Evolutionary conservation across 2,113 vertebrate genomes (phyloP).

Genomic region (Trachemys scripta): DNA sequence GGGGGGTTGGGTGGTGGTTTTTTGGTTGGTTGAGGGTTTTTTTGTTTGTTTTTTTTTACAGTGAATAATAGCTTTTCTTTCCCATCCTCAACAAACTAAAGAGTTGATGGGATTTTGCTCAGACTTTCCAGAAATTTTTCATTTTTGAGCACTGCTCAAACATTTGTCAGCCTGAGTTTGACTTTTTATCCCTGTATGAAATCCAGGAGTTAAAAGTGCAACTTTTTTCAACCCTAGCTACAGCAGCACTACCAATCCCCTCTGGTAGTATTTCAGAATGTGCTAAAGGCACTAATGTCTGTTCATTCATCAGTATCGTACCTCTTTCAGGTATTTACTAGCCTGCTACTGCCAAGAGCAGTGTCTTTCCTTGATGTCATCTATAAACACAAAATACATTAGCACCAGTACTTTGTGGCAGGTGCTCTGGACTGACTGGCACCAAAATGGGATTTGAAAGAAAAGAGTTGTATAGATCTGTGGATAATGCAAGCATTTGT

Average conservation of each 20-base stretch:
- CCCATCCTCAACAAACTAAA: neutral
- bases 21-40: neutral
- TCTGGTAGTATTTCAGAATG: neutral
- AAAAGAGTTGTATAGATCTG: neutral
- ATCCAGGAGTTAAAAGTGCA: neutral
- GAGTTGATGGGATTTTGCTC: neutral
- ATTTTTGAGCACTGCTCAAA: neutral
- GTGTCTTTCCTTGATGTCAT: neutral
- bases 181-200: neutral
- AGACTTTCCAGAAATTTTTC: neutral
- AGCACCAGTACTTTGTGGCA: neutral
- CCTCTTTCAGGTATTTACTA: neutral
- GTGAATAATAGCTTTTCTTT: neutral
- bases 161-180: neutral
- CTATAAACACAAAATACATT: neutral
- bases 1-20: no score
- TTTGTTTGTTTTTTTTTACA: neutral
- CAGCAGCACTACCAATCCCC: neutral
- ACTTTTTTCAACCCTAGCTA: neutral
- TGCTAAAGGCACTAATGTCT: neutral
- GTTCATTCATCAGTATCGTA: neutral
- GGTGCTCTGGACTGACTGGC: neutral
- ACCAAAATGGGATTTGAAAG: neutral
- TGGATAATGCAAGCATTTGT: neutral
- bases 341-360: neutral